phyloP scores from a whole-genome alignment of 2,888 invertebrate species.

The Tipula confusa region DNA sequence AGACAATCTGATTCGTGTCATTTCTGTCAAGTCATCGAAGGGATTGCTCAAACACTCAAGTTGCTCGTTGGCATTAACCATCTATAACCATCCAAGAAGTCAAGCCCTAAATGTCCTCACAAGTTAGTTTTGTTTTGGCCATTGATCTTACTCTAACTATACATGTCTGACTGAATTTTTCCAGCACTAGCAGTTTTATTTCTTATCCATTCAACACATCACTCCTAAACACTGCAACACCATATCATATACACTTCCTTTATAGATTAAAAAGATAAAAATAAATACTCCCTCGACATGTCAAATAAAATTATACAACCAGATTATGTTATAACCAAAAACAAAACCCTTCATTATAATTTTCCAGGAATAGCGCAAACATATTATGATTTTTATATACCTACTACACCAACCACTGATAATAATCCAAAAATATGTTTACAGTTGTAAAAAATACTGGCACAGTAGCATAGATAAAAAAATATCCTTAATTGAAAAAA shows the following conservation, averaged over 20 bases:
- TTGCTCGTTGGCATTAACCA: no score
- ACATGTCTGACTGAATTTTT: no score
- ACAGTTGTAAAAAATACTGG: neutral
- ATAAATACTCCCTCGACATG: neutral
- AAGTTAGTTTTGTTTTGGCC: no score
- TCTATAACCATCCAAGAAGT: no score
- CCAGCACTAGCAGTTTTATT: no score
- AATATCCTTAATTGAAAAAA: slow-evolving; percentile 12
- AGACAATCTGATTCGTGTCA: no score
- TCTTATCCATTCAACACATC: no score
- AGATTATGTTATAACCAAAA: neutral
- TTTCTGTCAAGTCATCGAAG: no score
- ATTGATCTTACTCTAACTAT: no score
- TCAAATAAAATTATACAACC: neutral
- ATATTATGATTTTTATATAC: neutral
- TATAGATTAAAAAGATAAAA: neutral
- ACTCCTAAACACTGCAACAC: neutral
- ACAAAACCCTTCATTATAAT: neutral
- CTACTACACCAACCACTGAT: neutral
- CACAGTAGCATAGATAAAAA: neutral
- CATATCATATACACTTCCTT: no score
- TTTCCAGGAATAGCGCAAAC: neutral
- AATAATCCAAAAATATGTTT: slow-evolving; percentile 20
- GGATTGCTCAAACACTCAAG: no score
- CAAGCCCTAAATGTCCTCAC: no score